phyloP scores from a whole-genome alignment of 2,888 invertebrate genomes.

The Agrotis puta region DNA sequence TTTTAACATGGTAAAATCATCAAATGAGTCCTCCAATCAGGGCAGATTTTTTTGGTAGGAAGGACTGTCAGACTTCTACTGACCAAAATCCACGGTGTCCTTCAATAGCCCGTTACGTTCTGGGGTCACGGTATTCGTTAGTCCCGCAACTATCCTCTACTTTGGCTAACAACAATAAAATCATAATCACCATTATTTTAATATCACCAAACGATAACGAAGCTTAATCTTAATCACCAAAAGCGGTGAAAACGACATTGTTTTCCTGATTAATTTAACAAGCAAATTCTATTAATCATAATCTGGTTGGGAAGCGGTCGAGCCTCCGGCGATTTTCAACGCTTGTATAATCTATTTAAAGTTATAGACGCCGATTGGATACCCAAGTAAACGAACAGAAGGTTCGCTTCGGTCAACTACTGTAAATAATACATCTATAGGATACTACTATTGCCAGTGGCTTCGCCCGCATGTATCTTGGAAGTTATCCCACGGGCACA shows the following conservation, averaged over 20 bases:
- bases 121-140: no score
- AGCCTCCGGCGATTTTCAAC: slow-evolving; percentile 67
- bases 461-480: no score
- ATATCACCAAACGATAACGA: slow-evolving; percentile 3
- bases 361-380: slow-evolving; percentile 31
- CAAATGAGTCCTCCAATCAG: no score
- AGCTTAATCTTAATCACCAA: slow-evolving; percentile 25
- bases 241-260: slow-evolving; percentile 36
- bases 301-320: slow-evolving; percentile 60
- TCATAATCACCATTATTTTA: slow-evolving; percentile 9
- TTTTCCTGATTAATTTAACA: slow-evolving; percentile 71
- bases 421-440: no score
- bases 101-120: no score
- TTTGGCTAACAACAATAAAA: background rate
- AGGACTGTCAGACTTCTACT: no score
- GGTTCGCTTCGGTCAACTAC: background rate
- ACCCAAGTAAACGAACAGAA: slow-evolving; percentile 9
- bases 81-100: no score
- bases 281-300: slow-evolving; percentile 77
- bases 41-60: no score
- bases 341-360: slow-evolving; percentile 58
- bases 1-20: no score
- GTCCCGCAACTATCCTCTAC: no score
- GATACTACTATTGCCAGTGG: no score
- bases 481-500: no score